Conservation (phyloP, 1,140 invertebrate species). For the Paralvinella palmiformis region DNA sequence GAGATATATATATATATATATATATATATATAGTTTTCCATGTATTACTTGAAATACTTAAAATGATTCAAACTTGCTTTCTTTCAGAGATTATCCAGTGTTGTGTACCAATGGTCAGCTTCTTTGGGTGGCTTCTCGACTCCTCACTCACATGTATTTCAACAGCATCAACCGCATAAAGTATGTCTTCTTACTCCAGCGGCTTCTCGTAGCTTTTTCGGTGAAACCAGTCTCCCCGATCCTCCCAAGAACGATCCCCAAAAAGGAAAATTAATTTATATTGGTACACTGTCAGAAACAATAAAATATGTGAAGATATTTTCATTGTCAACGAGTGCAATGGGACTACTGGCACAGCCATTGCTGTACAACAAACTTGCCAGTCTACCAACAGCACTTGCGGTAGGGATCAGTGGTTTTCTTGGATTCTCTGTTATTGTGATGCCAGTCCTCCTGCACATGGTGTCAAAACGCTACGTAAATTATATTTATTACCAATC, state of each 20-base stretch:
- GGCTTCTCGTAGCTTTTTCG: too few species aligned
- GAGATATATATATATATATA: too few species aligned
- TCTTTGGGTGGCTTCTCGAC: too few species aligned
- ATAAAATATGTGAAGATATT: conserved; percentile 72
- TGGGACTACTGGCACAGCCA: conserved; percentile 67
- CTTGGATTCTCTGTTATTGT: conserved; percentile 73
- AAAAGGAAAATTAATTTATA: conserved; percentile 54
- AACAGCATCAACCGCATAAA: too few species aligned
- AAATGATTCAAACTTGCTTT: too few species aligned
- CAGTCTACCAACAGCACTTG: conserved; percentile 32
- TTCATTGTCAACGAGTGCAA: conserved; percentile 67
- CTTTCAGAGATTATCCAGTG: too few species aligned
- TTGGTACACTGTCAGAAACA: conserved; percentile 60
- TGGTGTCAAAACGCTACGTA: conserved; percentile 79
- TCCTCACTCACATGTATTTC: too few species aligned
- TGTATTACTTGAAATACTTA: too few species aligned
- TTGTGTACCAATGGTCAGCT: too few species aligned
- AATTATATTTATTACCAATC: conserved; percentile 66
- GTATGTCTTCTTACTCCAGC: too few species aligned
- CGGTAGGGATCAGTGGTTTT: conserved; percentile 59
- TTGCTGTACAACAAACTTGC: conserved; percentile 53
- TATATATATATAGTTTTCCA: too few species aligned
- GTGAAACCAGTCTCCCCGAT: not conserved
- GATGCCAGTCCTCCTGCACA: conserved; percentile 75
- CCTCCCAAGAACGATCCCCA: conserved; percentile 17